Evolutionary conservation across 1,140 invertebrate species (phyloP).

Genomic region (Danaus melanippus): DNA sequence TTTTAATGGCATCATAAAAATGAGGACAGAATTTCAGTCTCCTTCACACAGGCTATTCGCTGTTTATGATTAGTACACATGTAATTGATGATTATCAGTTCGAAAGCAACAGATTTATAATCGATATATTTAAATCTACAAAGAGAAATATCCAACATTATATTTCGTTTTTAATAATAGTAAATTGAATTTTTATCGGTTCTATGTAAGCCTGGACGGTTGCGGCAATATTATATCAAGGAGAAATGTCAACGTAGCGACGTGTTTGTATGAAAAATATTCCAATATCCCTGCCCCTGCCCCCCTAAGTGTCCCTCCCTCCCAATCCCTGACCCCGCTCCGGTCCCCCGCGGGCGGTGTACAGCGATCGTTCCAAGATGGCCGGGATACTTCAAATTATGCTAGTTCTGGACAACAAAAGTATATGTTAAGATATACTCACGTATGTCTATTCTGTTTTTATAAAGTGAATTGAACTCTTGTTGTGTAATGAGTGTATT

Average conservation of each 20-base stretch:
- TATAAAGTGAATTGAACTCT: no score
- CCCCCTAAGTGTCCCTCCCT: slow-evolving; percentile 10
- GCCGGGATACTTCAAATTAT: slow-evolving; percentile 36
- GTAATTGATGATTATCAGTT: no score
- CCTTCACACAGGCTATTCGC: no score
- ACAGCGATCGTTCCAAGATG: slow-evolving; percentile 28
- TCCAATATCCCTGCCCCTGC: slow-evolving; percentile 45
- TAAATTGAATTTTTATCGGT: slow-evolving; percentile 5
- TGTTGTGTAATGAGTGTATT: no score
- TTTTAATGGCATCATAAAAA: no score
- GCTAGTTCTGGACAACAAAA: slow-evolving; percentile 18
- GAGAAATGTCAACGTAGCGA: slow-evolving; percentile 63
- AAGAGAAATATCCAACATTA: no score
- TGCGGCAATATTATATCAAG: slow-evolving; percentile 61
- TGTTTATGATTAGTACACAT: no score
- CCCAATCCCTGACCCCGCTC: slow-evolving; percentile 16
- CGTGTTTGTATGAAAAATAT: slow-evolving; percentile 71
- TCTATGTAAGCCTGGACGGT: slow-evolving; percentile 37
- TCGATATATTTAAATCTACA: no score
- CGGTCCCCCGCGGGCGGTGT: slow-evolving; percentile 10
- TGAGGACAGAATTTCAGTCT: no score
- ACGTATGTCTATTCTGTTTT: neutral
- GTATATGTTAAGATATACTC: no score
- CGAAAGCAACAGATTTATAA: no score
- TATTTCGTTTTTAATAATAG: neutral